Evolutionary conservation across 2,797 vertebrate species (phyloP).

Genomic region (Babyrousa celebensis): DNA sequence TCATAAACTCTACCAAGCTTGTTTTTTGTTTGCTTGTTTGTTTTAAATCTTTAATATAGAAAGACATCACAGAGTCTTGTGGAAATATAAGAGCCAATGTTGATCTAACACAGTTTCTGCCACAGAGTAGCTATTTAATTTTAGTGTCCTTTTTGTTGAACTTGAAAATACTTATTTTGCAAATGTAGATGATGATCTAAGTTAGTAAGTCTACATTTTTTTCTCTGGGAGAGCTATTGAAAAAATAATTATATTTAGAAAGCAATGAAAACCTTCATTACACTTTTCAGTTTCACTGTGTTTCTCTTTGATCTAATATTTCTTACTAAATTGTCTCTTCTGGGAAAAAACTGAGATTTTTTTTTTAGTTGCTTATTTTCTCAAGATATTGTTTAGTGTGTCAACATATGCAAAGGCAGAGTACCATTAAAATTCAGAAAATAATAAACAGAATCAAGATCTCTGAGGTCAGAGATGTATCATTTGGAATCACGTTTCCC

Average conservation of each 20-base stretch:
- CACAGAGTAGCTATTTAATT: background rate
- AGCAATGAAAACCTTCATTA: background rate
- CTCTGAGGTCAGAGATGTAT: background rate
- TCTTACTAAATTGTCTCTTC: constrained; percentile 20
- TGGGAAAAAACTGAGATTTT: background rate
- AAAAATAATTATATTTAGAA: background rate
- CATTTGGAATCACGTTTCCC: background rate
- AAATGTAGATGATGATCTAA: background rate
- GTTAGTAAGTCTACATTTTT: background rate
- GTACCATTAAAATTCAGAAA: background rate
- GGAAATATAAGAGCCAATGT: background rate
- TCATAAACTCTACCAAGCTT: background rate
- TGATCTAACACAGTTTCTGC: background rate
- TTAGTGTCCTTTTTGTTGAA: background rate
- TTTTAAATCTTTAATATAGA: background rate
- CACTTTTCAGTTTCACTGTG: background rate
- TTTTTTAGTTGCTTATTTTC: background rate
- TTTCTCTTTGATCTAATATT: background rate
- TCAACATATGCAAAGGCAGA: background rate
- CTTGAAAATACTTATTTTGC: background rate
- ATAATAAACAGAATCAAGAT: background rate
- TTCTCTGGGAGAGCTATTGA: background rate
- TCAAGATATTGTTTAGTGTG: background rate
- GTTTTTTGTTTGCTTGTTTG: background rate
- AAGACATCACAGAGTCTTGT: background rate